phyloP scores from a whole-genome alignment of 2,113 vertebrate species.

The Nansenia antarctica region DNA sequence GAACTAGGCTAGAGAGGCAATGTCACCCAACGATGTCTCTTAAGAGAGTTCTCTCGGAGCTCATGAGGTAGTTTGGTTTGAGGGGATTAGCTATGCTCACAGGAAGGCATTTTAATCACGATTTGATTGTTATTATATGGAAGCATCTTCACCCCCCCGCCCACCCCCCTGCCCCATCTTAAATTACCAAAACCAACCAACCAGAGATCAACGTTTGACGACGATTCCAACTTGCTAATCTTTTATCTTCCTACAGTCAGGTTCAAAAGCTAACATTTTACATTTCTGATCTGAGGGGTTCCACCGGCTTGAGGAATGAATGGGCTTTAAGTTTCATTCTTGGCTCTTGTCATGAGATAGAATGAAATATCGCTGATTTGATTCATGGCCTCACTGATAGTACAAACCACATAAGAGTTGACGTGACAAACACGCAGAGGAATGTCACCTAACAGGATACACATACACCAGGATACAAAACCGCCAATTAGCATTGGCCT shows the following conservation, averaged over 20 bases:
- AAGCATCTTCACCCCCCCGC: too few species aligned
- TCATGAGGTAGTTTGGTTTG: neutral
- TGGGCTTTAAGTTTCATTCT: neutral
- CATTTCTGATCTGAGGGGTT: neutral
- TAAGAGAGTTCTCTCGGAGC: neutral
- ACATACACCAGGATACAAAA: slow-evolving; percentile 55
- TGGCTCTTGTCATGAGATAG: neutral
- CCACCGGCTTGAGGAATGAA: neutral
- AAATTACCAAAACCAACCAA: neutral
- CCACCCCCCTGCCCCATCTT: too few species aligned
- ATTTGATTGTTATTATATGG: neutral
- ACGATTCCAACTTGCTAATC: neutral
- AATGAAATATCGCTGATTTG: neutral
- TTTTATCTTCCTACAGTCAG: neutral
- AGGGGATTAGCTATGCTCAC: neutral
- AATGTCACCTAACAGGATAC: slow-evolving; percentile 57
- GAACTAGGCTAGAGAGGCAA: slow-evolving; percentile 35
- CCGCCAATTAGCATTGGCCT: slow-evolving; percentile 43
- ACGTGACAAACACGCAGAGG: neutral
- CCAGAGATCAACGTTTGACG: neutral
- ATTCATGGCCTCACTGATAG: neutral
- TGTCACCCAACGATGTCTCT: slow-evolving; percentile 38
- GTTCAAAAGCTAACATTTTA: neutral
- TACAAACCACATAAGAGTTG: slow-evolving; percentile 11
- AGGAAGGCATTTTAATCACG: neutral